Percentiles rank a stretch among this genome's conserved stretches.
Conservation (phyloP, 2,888 invertebrate species). For the Acrobasis repandana region DNA sequence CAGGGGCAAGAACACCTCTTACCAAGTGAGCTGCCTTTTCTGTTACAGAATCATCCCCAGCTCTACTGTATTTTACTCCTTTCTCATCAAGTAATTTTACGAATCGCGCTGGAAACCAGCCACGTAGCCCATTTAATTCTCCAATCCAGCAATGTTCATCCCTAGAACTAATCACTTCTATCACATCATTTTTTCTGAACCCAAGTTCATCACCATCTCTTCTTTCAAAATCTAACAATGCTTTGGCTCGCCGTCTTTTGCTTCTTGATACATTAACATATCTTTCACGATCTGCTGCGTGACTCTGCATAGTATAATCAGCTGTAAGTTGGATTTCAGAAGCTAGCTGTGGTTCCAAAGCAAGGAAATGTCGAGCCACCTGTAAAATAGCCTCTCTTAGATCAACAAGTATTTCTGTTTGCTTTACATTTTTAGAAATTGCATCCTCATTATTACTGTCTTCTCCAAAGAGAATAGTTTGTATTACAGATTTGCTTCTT, state of each 20-base stretch:
- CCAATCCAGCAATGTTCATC: constrained; percentile 99
- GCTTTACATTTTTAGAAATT: constrained; percentile 97
- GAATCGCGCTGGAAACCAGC: constrained; percentile 99
- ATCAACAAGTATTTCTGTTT: constrained; percentile 99
- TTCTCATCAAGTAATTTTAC: constrained; percentile 97
- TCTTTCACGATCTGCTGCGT: constrained; percentile 95
- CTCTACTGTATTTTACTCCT: constrained; percentile 89
- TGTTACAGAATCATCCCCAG: constrained; percentile 98
- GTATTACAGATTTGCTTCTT: constrained; percentile 94
- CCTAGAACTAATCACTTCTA: constrained; percentile 97
- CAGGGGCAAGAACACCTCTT: constrained; percentile 95
- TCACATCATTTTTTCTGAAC: constrained; percentile 98
- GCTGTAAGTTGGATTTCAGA: constrained; percentile 92
- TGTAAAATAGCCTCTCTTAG: constrained; percentile 96
- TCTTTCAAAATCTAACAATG: constrained; percentile 97
- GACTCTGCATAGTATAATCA: constrained; percentile 98
- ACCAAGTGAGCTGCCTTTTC: constrained; percentile 98
- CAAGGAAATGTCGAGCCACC: constrained; percentile 96
- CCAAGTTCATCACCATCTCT: constrained; percentile 99
- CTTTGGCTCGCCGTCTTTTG: constrained; percentile 95
- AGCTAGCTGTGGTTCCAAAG: constrained; percentile 93
- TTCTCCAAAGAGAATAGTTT: constrained; percentile 93
- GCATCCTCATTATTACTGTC: constrained; percentile 90
- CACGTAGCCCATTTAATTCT: constrained; percentile 96
- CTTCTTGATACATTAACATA: constrained; percentile 96